Evolutionary conservation across 2,888 invertebrate species (phyloP), one percentile per base, ranked within the genome.

Genomic region (Icerya purchasi): DNA sequence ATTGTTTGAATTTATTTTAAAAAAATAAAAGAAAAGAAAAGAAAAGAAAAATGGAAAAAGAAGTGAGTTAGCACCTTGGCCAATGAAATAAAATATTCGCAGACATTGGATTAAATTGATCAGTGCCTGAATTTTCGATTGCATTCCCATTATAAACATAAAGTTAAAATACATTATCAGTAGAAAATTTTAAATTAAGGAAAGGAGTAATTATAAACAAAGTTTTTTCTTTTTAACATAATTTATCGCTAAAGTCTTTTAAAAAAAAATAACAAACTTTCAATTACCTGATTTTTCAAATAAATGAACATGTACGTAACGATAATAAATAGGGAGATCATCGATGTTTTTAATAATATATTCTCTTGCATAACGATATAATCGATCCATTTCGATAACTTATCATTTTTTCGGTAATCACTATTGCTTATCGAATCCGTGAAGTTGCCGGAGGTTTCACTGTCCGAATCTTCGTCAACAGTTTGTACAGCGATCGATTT

Each of bases 81-180:
- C n/a, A n/a, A n/a, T n/a, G n/a, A n/a, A n/a, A n/a, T n/a, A n/a
- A n/a, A 70, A 80, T 78, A 68, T 81, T 3, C 20, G 22, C 3
- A 3, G 2, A 2, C 21, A 19, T 20, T 20, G n/a, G 19, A 18
- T 2, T 53, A 8, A 1, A 14, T 2, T 24, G 2, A 22, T 19
- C 14, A 5, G 3, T 51, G 82, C 83, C 84, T 69, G 24, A 20
- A 54, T 1, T 5, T 14, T 51, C 50, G 50, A 49, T 14, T 8
- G 50, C n/a, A 20, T 83, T 82, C 80, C 85, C 79, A 21, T 79
- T 77, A 61, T 84, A 18, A 54, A 55, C 23, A n/a, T 55, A n/a
- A 22, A n/a, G n/a, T 20, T n/a, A 14, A 55, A n/a, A 55, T 55
- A 2, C 23, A 22, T 22, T 23, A 22, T n/a, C 3, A n/a, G 20